These are phyloP conservation scores for Phorcus lineatus DNA, from an alignment of 2,888 invertebrate genomes.

Conservation along the genomic window DNA sequence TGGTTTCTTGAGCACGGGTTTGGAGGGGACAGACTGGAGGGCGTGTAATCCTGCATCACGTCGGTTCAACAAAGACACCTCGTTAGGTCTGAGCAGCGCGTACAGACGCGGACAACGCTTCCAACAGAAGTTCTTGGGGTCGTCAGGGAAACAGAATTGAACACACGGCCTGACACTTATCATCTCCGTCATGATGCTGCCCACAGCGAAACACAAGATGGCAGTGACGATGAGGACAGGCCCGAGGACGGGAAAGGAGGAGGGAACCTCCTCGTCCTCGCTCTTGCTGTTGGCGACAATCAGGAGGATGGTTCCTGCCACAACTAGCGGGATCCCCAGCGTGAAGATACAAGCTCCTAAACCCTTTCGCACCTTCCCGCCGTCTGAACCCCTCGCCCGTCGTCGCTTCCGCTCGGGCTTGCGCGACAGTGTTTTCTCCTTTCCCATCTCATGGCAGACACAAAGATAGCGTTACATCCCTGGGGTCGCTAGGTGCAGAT, in stretches of 20 bases:
- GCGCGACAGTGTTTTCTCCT: neutral
- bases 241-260: conserved; percentile 21
- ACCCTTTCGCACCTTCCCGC: conserved; percentile 12
- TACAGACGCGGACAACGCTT: conserved; percentile 17
- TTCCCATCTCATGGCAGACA: conserved; percentile 21
- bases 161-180: conserved; percentile 4
- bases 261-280: neutral
- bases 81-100: neutral
- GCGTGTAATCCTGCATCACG: conserved; percentile 22
- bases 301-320: conserved; percentile 24
- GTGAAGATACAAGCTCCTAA: conserved; percentile 27
- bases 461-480: no score
- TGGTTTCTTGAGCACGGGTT: conserved; percentile 22
- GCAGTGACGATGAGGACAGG: conserved; percentile 17
- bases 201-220: conserved; percentile 15
- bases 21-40: conserved; percentile 16
- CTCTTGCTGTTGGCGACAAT: conserved; percentile 23
- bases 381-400: neutral
- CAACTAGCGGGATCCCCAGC: conserved; percentile 21
- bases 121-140: conserved; percentile 21
- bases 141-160: neutral
- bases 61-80: neutral
- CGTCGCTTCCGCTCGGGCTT: neutral
- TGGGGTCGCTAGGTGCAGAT: no score
- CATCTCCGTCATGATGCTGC: conserved; percentile 25